These are phyloP conservation scores for Scytalopus superciliaris DNA, from an alignment of 2,113 vertebrate genomes.

Conservation along the genomic window DNA sequence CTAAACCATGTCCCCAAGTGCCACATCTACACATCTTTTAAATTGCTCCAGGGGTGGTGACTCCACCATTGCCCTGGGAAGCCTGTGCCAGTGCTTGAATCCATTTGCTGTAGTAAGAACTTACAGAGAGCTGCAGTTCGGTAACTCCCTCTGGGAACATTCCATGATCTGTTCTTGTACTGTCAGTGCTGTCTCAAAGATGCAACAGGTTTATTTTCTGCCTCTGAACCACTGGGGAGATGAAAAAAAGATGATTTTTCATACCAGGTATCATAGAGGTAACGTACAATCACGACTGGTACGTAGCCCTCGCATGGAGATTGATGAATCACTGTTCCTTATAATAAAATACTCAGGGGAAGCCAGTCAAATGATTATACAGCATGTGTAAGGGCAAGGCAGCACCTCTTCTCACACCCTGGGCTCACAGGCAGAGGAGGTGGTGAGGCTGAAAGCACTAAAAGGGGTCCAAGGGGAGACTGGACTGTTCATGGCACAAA, in stretches of 20 bases:
- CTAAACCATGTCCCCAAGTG: not conserved
- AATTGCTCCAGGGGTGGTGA: not conserved
- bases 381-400: not conserved
- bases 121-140: not conserved
- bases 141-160: not conserved
- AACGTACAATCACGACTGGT: not conserved
- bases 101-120: not conserved
- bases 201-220: slow-evolving; percentile 8
- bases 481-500: not conserved
- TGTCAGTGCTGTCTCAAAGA: not conserved
- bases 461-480: not conserved
- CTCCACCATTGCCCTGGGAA: not conserved
- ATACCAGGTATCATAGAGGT: rapidly evolving
- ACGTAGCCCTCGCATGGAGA: not conserved
- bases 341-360: not conserved
- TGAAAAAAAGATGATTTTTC: not conserved
- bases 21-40: not conserved
- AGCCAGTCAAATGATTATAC: not conserved
- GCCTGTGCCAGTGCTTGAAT: not conserved
- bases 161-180: not conserved
- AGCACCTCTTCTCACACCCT: not conserved
- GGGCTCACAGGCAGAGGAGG: not conserved
- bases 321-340: not conserved
- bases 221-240: not conserved
- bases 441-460: not conserved